Conservation (phyloP, 2,113 vertebrate genomes). For the Saimiri boliviensis region DNA sequence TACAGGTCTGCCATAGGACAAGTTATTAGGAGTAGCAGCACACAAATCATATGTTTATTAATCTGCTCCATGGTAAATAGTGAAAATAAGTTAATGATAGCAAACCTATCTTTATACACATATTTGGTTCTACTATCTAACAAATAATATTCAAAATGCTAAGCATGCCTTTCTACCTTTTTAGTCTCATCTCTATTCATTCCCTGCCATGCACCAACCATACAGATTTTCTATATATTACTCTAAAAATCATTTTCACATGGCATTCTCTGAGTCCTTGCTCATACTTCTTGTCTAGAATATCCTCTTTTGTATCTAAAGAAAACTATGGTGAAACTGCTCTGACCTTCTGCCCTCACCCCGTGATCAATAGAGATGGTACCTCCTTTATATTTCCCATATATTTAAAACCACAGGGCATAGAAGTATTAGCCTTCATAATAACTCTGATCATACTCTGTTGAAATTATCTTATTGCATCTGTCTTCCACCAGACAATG, state of each 20-base stretch:
- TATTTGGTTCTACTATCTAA: not conserved
- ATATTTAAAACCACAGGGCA: not conserved
- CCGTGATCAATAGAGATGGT: not conserved
- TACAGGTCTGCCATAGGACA: not conserved
- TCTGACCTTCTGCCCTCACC: not conserved
- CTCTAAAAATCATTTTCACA: not conserved
- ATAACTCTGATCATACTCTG: not conserved
- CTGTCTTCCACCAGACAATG: not conserved
- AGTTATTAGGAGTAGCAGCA: not conserved
- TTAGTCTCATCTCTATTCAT: not conserved
- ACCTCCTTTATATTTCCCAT: not conserved
- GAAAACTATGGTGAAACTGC: not conserved
- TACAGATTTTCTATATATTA: not conserved
- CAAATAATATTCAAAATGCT: not conserved
- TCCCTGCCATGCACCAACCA: not conserved
- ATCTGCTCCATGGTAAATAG: not conserved
- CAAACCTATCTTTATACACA: not conserved
- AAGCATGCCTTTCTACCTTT: not conserved
- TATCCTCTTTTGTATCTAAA: not conserved
- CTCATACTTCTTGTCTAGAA: not conserved
- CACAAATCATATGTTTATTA: not conserved
- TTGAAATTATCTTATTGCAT: not conserved
- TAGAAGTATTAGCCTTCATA: not conserved
- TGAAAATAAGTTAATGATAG: not conserved
- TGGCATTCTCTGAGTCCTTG: not conserved